Evolutionary conservation across 2,888 invertebrate species (phyloP).

Genomic region (Phengaris alcon): DNA sequence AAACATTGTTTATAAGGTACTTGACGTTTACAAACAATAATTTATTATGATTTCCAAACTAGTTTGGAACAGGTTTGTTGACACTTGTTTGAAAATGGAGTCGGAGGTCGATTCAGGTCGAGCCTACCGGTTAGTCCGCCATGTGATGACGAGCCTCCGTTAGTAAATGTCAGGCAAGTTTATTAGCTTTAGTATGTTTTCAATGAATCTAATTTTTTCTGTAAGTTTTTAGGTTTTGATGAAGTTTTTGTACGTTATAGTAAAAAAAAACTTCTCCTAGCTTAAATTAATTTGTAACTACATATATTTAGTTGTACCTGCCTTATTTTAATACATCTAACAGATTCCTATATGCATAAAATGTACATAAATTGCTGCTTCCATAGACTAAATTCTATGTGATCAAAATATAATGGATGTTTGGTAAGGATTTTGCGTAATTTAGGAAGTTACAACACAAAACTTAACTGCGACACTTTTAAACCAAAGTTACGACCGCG

Average conservation of each 20-base stretch:
- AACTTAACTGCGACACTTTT: constrained; percentile 13
- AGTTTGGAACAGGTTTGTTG: constrained; percentile 48
- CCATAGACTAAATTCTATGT: background rate
- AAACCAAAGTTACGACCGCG: background rate
- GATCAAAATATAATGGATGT: background rate
- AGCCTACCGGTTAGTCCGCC: constrained; percentile 65
- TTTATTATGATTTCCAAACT: constrained; percentile 42
- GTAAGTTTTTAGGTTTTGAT: background rate
- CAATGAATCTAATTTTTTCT: background rate
- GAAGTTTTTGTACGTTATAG: background rate
- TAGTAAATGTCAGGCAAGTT: constrained; percentile 3
- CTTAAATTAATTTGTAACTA: no score
- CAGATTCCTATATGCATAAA: no score
- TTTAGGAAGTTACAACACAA: constrained; percentile 16
- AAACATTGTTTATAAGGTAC: constrained; percentile 37
- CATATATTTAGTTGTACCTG: no score
- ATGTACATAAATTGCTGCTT: no score
- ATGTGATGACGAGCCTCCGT: constrained; percentile 54
- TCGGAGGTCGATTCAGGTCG: constrained; percentile 62
- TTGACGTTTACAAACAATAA: constrained; percentile 29
- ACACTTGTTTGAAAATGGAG: constrained; percentile 47
- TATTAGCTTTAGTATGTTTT: background rate
- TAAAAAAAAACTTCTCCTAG: background rate
- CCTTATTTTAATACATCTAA: no score
- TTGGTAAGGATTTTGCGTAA: constrained; percentile 20